Base-by-base conservation (phyloP, 2,113 vertebrate species). In the Rhinolophus ferrumequinum region DNA sequence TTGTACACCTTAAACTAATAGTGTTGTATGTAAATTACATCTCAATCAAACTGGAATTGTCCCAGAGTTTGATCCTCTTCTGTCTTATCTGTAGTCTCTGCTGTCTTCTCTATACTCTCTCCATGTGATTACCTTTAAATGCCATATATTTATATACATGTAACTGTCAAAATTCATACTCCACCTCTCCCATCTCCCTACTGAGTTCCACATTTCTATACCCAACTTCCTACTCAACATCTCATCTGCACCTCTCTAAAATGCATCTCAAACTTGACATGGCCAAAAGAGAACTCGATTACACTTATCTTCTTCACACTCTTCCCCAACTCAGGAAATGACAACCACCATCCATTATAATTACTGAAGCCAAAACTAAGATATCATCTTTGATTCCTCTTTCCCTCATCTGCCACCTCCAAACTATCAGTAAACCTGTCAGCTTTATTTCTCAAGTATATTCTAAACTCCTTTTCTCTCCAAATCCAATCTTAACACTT, bases 371-470 rank as follows among this genome's bases (percentile, higher is more conserved):
- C 38, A 76, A 69, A 79, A 84, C 38, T 50, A 50, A 82, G 50
- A 84, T 28, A 35, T 35, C 44, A 70, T 18, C 21, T 94, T 88
- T 35, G 80, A 58, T 56, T 79, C 21, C 26, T 52, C 33, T 54
- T 44, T 47, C 52, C 62, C 16, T 88, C 56, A 62, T 24, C 24
- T 92, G 73, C 30, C 30, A 70, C 38, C 72, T 52, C 52, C 73
- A 93, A 90, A 21, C 22, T 33, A 66, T 81, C 67, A 86, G 19
- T 56, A 95, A 92, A 94, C 11, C 52, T 33, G 16, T 58, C 22
- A 93, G 26, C 67, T 95, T 89, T 38, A 90, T 70, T 97, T 76
- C 52, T 79, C 56, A 50, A 44, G 26, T 33, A 77, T 69, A 77
- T 67, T 62, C 38, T 64, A 91, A 87, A 72, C 41, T 44, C 66